Percentiles rank a stretch among this genome's conserved stretches.
These are phyloP conservation scores for Sclerodermus sp. DNA, from an alignment of 2,888 invertebrate genomes.

Conservation along the genomic window DNA sequence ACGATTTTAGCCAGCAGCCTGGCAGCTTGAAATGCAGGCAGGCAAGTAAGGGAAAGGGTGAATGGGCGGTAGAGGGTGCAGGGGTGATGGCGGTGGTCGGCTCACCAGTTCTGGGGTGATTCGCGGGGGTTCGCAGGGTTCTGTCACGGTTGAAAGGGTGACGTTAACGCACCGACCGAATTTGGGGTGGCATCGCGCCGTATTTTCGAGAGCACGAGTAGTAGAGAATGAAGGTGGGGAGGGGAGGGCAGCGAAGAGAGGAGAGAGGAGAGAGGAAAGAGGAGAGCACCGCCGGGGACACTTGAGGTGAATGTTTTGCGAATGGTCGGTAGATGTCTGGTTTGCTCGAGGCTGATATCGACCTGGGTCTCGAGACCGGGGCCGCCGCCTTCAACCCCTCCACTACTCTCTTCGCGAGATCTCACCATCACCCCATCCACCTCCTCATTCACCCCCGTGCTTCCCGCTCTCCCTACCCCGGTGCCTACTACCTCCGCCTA, in stretches of 20 bases:
- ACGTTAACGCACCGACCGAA: slow-evolving; percentile 6
- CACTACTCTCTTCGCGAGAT: slow-evolving; percentile 9
- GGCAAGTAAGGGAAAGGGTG: background rate
- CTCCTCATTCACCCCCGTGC: slow-evolving; percentile 3
- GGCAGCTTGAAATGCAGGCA: slow-evolving; percentile 4
- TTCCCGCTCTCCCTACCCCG: background rate
- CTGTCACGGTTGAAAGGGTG: no score
- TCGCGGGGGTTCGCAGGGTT: no score
- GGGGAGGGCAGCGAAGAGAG: slow-evolving; percentile 6
- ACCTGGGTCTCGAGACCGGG: slow-evolving; percentile 49
- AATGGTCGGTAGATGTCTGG: slow-evolving; percentile 58
- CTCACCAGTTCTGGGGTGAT: background rate
- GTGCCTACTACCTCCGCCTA: background rate
- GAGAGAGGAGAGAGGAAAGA: slow-evolving; percentile 15
- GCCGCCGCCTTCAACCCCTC: slow-evolving; percentile 38
- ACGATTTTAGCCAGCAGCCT: slow-evolving; percentile 25
- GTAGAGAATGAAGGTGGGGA: slow-evolving; percentile 9
- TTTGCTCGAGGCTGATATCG: slow-evolving; percentile 56
- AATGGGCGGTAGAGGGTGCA: slow-evolving; percentile 1
- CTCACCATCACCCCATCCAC: slow-evolving; percentile 8
- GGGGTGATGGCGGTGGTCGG: background rate
- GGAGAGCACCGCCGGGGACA: slow-evolving; percentile 48
- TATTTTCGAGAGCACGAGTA: slow-evolving; percentile 22
- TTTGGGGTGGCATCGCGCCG: slow-evolving; percentile 25
- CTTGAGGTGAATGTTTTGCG: slow-evolving; percentile 58